Evolutionary conservation across 2,113 vertebrate genomes (phyloP), one percentile per base, ranked within the genome.

Genomic region (Carassius auratus): DNA sequence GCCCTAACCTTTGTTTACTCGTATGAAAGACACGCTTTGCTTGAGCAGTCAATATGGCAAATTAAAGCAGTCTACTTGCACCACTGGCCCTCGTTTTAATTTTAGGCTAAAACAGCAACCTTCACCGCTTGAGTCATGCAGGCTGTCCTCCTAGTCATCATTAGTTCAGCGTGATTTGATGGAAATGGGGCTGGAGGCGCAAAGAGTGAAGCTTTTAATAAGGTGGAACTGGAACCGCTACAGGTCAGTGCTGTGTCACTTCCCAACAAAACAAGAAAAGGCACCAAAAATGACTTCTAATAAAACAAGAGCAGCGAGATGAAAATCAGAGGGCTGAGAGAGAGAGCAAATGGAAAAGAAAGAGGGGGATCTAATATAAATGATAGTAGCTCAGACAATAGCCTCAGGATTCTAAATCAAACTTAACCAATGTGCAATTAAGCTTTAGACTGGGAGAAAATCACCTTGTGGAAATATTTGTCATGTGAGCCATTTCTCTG

Each of bases 381-480:
- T 93, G 89, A 91, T 88, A 89, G 91, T 78, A 64, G 84, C 91
- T 93, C 86, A 89, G 45, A 80, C 88, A 89, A 90, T 91, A 93
- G 94, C 94, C 92, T 87, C 89, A 88, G 93, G 94, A 93, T 91
- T 90, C 91, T 87, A 92, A 90, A 92, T 93, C 92, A 93, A 92
- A 92, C 90, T 92, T 93, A 93, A 94, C 92, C 93, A 94, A 94
- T 94, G 92, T 92, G 92, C 94, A 94, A 94, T 95, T 94, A 95
- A 93, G 92, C 92, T 90, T 90, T 81, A 93, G 92, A 93, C 92
- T 92, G 91, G 88, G 91, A 92, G 93, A 94, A 94, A 95, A 95
- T 94, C 93, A 94, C 93, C 93, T 94, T 93, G 93, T 93, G 92
- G 93, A 95, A 95, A 93, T 93, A 94, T 95, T 95, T 94, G 91